These are phyloP conservation scores for Drosophila yakuba DNA, from an alignment of 1,140 invertebrate genomes.

Conservation along the genomic window DNA sequence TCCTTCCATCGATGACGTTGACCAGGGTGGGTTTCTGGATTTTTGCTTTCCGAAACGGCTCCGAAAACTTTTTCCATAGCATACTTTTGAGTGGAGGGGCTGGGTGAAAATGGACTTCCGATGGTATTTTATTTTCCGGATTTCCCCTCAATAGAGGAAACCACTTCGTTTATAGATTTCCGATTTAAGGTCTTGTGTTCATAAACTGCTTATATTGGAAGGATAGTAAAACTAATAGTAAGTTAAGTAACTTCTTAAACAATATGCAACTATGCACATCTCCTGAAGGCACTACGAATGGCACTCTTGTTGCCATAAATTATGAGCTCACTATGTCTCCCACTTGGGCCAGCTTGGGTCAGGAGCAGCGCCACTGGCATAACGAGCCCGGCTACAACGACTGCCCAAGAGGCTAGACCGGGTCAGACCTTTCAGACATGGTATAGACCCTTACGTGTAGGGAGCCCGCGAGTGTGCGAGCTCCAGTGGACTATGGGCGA, in stretches of 20 bases:
- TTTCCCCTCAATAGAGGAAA: neutral
- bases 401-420: conserved; percentile 14
- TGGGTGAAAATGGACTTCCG: neutral
- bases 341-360: conserved; percentile 18
- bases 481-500: conserved; percentile 8
- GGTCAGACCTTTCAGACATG: conserved; percentile 25
- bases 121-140: conserved; percentile 1
- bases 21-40: conserved; percentile 19
- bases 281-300: neutral
- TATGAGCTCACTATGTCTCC: conserved; percentile 58
- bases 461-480: conserved; percentile 17
- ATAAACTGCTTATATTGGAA: too few relatives aligned
- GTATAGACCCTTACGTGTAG: conserved; percentile 13
- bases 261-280: neutral
- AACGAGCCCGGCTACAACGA: conserved; percentile 41
- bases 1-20: neutral
- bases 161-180: neutral
- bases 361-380: conserved; percentile 37
- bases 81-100: conserved; percentile 10
- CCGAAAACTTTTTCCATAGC: conserved; percentile 11
- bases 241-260: too few relatives aligned
- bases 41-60: conserved; percentile 5
- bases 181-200: neutral
- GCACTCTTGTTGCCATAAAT: neutral
- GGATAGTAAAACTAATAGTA: too few relatives aligned